These are phyloP conservation scores for Scaptomyza polygonia DNA, from an alignment of 2,888 invertebrate species.

Conservation along the genomic window DNA sequence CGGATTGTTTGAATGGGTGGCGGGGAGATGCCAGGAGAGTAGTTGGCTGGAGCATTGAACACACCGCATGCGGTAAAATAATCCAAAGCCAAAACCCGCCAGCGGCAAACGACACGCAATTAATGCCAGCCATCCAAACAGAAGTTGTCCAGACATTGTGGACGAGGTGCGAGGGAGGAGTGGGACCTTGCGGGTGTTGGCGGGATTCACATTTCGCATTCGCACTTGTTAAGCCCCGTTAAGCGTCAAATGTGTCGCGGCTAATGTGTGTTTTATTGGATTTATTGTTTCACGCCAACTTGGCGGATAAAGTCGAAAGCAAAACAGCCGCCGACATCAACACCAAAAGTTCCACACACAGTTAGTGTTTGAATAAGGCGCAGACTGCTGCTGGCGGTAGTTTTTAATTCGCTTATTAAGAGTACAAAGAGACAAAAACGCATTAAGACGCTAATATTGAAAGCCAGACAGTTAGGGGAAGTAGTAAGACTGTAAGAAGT, in stretches of 20 bases:
- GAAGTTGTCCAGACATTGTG: slow-evolving; percentile 31
- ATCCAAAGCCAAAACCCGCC: slow-evolving; percentile 44
- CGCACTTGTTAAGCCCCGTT: slow-evolving; percentile 61
- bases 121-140: slow-evolving; percentile 25
- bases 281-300: slow-evolving; percentile 66
- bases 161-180: not conserved
- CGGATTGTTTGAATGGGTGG: slow-evolving; percentile 6
- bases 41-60: slow-evolving; percentile 30
- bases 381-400: not conserved
- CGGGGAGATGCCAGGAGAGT: not conserved
- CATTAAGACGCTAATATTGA: not conserved
- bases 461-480: not conserved
- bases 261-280: slow-evolving; percentile 72
- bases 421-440: not conserved
- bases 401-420: slow-evolving; percentile 50
- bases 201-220: slow-evolving; percentile 36
- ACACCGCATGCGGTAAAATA: slow-evolving; percentile 62
- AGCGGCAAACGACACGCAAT: slow-evolving; percentile 34
- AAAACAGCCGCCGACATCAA: slow-evolving; percentile 25
- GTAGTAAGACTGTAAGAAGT: slow-evolving; percentile 17
- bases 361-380: not conserved
- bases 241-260: slow-evolving; percentile 70
- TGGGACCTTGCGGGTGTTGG: not conserved
- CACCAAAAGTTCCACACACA: not conserved
- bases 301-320: slow-evolving; percentile 40